phyloP scores from a whole-genome alignment of 2,797 vertebrate species.

The Cygnus olor region DNA sequence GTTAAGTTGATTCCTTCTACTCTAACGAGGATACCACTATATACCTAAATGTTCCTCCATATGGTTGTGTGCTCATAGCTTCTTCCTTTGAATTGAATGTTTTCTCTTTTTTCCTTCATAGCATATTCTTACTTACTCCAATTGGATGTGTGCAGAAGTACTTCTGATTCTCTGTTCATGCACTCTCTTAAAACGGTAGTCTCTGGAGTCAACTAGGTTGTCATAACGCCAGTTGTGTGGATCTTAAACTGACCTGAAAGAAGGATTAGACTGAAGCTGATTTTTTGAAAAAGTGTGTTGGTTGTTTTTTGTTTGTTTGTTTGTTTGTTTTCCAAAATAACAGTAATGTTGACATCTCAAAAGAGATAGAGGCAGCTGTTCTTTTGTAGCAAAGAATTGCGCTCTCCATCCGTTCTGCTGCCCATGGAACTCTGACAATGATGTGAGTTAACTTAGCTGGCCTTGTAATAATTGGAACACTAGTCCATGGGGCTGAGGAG shows the following conservation, averaged over 20 bases:
- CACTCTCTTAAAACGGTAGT: neutral
- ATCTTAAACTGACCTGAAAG: neutral
- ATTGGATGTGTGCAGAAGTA: neutral
- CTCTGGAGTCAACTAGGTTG: no score
- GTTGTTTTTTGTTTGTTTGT: neutral
- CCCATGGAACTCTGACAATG: neutral
- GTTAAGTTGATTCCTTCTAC: neutral
- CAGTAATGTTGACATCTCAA: neutral
- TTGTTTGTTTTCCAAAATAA: neutral
- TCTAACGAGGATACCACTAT: neutral
- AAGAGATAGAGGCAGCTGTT: neutral
- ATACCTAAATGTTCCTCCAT: conserved; percentile 10
- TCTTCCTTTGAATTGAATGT: neutral
- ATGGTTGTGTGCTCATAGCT: neutral
- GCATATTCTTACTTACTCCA: neutral
- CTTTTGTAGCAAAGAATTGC: neutral
- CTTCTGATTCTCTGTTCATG: neutral
- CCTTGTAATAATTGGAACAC: neutral
- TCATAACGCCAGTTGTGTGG: neutral
- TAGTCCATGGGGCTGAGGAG: neutral
- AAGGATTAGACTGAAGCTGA: neutral
- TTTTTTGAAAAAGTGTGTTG: neutral
- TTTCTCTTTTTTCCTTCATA: neutral
- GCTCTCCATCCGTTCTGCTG: neutral
- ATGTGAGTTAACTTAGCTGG: neutral